Percentiles rank a stretch among this genome's conserved stretches.
Conservation (phyloP, 2,888 invertebrate genomes). For the Eupithecia insigniata region DNA sequence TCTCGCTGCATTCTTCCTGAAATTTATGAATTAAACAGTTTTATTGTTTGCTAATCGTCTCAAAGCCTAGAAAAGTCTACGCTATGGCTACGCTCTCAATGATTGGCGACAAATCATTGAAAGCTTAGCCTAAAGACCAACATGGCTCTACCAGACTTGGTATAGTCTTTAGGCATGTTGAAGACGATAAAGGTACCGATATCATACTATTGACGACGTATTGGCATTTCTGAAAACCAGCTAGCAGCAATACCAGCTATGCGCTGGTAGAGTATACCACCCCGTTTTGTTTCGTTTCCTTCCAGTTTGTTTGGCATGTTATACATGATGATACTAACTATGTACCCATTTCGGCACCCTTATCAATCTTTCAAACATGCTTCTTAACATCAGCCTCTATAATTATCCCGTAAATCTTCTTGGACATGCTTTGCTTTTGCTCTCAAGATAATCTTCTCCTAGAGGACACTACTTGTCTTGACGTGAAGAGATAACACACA, state of each 20-base stretch:
- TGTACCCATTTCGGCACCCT: neutral
- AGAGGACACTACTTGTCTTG: neutral
- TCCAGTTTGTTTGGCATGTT: neutral
- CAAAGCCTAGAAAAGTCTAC: neutral
- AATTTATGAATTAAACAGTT: slow-evolving; percentile 32
- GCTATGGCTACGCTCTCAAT: neutral
- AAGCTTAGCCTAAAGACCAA: neutral
- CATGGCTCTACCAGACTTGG: neutral
- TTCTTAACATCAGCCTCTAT: neutral
- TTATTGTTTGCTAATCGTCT: neutral
- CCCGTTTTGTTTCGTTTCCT: neutral
- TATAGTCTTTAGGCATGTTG: neutral
- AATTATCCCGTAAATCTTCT: neutral
- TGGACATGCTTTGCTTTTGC: neutral
- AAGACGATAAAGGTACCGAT: neutral
- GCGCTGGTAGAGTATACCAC: neutral
- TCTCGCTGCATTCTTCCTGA: slow-evolving; percentile 79
- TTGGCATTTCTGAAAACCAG: neutral
- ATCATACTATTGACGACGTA: neutral
- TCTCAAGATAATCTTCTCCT: neutral
- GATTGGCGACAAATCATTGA: neutral
- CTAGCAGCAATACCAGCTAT: neutral
- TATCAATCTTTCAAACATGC: neutral
- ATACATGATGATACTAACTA: neutral
- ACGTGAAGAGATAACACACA: neutral